Base-by-base conservation (phyloP, 2,113 vertebrate species). In the Hypomesus transpacificus region DNA sequence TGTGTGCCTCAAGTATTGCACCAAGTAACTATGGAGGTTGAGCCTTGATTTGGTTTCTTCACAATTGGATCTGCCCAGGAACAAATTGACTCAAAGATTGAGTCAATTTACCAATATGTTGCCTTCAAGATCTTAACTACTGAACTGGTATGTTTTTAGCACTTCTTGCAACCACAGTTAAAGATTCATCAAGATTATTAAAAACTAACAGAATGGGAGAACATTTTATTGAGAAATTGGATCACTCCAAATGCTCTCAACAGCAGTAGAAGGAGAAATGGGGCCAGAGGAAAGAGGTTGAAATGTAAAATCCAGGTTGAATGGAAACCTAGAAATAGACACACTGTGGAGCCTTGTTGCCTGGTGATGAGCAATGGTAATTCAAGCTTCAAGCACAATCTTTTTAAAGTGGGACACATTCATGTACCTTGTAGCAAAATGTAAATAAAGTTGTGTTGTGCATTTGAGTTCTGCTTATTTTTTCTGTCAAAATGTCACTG, bases 291-390 rank as follows among this genome's bases (percentile, higher is more conserved):
- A 82, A 70, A 46, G 51, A 56, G 57, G 52, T 67, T 24, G 46
- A 22, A 39, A 67, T 65, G 65, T 68, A 66, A 80, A 71, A 68
- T 71, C 28, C 72, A 67, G 56, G 31, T 57, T 68, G 60, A 75
- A 71, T 24, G 17, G 46, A 71, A 39, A 21, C 46, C 62, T 73
- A 54, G 76, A 75, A 67, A 74, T 74, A 67, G 77, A 9, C 22
- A 16, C 20, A 59, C 66, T 20, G 68, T 20, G 34, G 24, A 4
- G 31, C 68, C 56, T 54, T 46, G 58, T 78, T 83, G 66, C 69
- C 58, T 70, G 68, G 75, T 6, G 51, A 75, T 80, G 64, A 66
- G 28, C 14, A 31, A 26, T 62, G 71, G 75, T 70, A 80, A 73
- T 61, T 73, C 52, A 66, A 80, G 71, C 75, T 34, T 26, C 67